Percentiles rank a stretch among this genome's conserved stretches.
phyloP scores from a whole-genome alignment of 2,888 invertebrate genomes.

The Pantelozetes paolii region DNA sequence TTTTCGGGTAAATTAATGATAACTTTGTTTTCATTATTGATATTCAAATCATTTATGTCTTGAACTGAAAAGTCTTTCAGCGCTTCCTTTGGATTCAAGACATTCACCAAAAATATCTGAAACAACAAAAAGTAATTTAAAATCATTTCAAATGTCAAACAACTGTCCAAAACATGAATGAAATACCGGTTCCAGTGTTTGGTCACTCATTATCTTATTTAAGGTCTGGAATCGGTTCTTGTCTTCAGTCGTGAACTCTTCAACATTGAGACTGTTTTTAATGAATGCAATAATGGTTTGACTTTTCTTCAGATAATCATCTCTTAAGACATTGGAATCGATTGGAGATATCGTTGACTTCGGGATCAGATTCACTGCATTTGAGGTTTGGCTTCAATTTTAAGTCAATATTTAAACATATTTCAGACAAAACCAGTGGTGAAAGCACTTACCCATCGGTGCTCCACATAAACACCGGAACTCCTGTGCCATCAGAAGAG shows the following conservation, averaged over 20 bases:
- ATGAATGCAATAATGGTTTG: conserved; percentile 18
- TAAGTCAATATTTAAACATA: not conserved
- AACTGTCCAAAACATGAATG: not conserved
- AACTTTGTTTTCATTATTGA: conserved; percentile 17
- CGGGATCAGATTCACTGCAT: not conserved
- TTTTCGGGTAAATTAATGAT: conserved; percentile 15
- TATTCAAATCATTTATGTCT: conserved; percentile 5
- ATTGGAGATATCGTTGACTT: conserved; percentile 16
- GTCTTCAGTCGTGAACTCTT: conserved; percentile 11
- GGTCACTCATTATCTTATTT: conserved; percentile 8
- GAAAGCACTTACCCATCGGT: not conserved
- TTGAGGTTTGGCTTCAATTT: not conserved
- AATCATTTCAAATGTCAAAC: not conserved
- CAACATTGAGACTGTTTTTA: conserved; percentile 20
- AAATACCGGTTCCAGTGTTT: conserved; percentile 5
- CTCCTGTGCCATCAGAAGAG: not conserved
- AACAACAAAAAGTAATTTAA: not conserved
- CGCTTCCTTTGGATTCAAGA: conserved; percentile 20
- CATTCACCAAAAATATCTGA: not conserved
- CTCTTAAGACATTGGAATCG: conserved; percentile 19
- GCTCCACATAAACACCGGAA: conserved; percentile 17
- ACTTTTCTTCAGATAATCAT: conserved; percentile 13
- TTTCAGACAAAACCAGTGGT: not conserved
- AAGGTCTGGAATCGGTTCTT: not conserved
- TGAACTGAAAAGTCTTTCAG: conserved; percentile 24